Evolutionary conservation across 2,888 invertebrate genomes (phyloP), one percentile per base, ranked within the genome.

Genomic region (Athrips mouffetella): DNA sequence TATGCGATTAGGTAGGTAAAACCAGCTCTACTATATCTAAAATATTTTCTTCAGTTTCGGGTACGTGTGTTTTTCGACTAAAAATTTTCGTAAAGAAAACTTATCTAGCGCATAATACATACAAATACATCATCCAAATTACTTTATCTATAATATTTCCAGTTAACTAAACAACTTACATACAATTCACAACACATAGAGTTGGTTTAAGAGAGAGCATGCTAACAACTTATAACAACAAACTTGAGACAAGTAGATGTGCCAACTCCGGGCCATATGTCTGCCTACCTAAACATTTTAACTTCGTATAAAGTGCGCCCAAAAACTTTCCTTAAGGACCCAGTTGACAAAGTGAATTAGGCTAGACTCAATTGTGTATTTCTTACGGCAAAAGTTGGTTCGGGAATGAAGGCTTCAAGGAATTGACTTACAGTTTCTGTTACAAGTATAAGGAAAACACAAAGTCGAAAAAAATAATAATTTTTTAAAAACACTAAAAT

Each of bases 301-400:
- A 58, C 52, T 53, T 56, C 35, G 37, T 51, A 54, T 48, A 48
- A 52, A 52, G 50, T 53, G 31, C 11, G 40, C 37, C 39, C 49
- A 39, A 37, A 21, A 31, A 57, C 42, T 50, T 53, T 52, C 40
- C 50, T 48, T 41, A 45, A 45, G 48, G 48, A 48, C 37, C 35
- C 44, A 37, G 48, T 48, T 48, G 35, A 47, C 49, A 55, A 55
- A 60, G 33, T 48, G 44, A 49, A 57, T 58, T 46, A 51, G 25
- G 50, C 52, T 37, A 49, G 42, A 51, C 30, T 49, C 44, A 40
- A 46, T 46, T 45, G 48, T 44, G 37, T 44, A 48, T 48, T 48
- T 44, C 8, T 48, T 35, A 23, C 42, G 3, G 21, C 27, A 8
- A 37, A 44, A 48, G 33, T 41, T 48, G n/a, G 27, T 16, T 31